Evolutionary conservation across 2,888 invertebrate genomes (phyloP).

Genomic region (Hyposoter didymator): DNA sequence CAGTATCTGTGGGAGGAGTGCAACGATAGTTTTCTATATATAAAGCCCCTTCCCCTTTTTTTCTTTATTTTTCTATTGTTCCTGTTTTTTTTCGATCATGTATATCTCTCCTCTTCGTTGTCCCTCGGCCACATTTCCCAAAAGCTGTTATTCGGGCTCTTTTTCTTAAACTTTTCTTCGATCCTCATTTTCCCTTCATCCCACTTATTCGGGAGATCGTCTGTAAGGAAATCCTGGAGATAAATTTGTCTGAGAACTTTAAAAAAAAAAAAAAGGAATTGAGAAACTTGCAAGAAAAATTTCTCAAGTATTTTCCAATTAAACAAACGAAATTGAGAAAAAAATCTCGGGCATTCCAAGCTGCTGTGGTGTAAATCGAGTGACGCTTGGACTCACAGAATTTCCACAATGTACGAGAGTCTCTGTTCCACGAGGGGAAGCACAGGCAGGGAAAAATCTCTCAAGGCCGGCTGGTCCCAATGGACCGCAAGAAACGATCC

Average conservation of each 20-base stretch:
- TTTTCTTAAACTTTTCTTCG: constrained; percentile 59
- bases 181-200: constrained; percentile 61
- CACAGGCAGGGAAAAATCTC: constrained; percentile 76
- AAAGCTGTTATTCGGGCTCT: constrained; percentile 42
- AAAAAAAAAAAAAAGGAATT: constrained; percentile 40
- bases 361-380: constrained; percentile 52
- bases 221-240: constrained; percentile 48
- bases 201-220: constrained; percentile 54
- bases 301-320: not conserved
- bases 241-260: constrained; percentile 58
- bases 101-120: constrained; percentile 45
- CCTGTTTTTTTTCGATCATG: constrained; percentile 27
- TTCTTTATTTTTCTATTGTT: constrained; percentile 59
- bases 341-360: constrained; percentile 26
- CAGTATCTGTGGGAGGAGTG: constrained; percentile 70
- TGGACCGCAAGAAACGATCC: constrained; percentile 81
- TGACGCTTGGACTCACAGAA: constrained; percentile 57
- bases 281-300: constrained; percentile 13
- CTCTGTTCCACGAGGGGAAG: constrained; percentile 27
- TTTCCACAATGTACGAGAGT: constrained; percentile 52
- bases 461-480: constrained; percentile 82
- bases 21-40: constrained; percentile 57
- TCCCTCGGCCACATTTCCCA: constrained; percentile 31
- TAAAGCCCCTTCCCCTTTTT: constrained; percentile 23
- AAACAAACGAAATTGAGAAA: constrained; percentile 23